Evolutionary conservation across 2,797 vertebrate genomes (phyloP).

Genomic region (Acanthornis magna): DNA sequence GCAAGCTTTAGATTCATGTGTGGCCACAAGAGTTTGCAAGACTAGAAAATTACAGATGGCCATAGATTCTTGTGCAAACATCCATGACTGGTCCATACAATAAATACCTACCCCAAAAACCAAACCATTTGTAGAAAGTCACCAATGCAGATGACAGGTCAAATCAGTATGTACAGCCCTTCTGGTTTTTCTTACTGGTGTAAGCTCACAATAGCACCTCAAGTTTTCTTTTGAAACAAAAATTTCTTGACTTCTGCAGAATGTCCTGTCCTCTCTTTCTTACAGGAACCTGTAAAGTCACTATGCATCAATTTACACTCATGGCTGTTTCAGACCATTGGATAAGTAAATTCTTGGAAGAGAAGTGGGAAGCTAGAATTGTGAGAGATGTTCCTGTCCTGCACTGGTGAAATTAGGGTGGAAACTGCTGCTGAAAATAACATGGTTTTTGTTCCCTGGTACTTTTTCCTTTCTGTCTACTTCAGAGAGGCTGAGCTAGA

Average conservation of each 20-base stretch:
- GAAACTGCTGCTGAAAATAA: conserved; percentile 12
- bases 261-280: not conserved
- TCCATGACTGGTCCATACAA: not conserved
- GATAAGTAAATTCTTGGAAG: not conserved
- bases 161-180: not conserved
- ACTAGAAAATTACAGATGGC: not conserved
- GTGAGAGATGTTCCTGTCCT: not conserved
- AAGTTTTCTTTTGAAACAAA: not conserved
- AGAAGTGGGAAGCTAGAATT: not conserved
- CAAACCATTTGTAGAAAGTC: not conserved
- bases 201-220: not conserved
- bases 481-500: not conserved
- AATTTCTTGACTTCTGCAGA: not conserved
- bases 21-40: not conserved
- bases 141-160: not conserved
- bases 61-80: not conserved
- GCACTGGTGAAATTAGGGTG: not conserved
- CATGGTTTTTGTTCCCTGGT: not conserved
- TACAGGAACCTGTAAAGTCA: not conserved
- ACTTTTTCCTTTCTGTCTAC: not conserved
- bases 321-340: not conserved
- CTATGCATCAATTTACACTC: not conserved
- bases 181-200: not conserved
- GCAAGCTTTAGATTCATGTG: not conserved
- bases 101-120: not conserved